A percentile compares a stretch with the other conserved stretches of the same genome.
Evolutionary conservation across 2,797 vertebrate genomes (phyloP).

Genomic region (Lacerta bilineata): DNA sequence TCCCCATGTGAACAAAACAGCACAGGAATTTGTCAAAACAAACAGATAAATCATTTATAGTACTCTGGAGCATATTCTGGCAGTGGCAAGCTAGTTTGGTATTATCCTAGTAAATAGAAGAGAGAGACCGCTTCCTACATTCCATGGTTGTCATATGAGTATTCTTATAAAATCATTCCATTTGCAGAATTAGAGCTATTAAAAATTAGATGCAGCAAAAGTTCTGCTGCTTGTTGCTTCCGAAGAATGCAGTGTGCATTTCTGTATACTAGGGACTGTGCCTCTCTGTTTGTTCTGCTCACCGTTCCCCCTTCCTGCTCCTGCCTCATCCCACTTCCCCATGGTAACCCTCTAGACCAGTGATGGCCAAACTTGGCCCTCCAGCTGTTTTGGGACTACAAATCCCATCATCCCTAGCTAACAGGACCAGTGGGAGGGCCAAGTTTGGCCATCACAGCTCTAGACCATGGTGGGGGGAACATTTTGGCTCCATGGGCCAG

Average conservation of each 20-base stretch:
- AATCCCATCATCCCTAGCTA: no score
- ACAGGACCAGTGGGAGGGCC: no score
- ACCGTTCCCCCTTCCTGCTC: no score
- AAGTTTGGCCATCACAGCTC: no score
- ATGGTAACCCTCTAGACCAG: no score
- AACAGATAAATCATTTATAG: neutral
- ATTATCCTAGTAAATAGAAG: neutral
- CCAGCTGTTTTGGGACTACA: no score
- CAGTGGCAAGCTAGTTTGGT: neutral
- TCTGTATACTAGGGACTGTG: neutral
- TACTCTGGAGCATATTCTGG: neutral
- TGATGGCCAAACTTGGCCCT: no score
- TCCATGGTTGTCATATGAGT: neutral
- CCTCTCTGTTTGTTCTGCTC: no score
- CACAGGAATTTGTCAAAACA: constrained; percentile 32
- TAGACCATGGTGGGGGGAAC: no score
- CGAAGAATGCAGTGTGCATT: neutral
- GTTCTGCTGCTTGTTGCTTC: neutral
- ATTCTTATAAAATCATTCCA: neutral
- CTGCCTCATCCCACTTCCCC: no score
- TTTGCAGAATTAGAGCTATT: neutral
- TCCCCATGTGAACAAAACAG: neutral
- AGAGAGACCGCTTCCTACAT: neutral
- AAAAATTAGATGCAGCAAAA: neutral
- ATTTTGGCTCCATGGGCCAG: no score